phyloP scores from a whole-genome alignment of 2,888 invertebrate genomes.

The Drosophila dives region DNA sequence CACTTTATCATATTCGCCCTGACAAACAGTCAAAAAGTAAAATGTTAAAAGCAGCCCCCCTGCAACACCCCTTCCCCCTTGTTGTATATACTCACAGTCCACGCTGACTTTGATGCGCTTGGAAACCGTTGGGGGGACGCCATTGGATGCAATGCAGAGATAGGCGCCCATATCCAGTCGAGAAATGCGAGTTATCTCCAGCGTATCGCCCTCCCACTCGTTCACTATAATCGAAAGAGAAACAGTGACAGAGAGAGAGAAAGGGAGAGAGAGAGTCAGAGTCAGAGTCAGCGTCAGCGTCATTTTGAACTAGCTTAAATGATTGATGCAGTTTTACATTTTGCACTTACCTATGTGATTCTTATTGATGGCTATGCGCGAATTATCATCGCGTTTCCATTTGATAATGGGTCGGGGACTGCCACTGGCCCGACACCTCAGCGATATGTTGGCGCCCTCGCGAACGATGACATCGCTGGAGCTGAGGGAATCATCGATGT shows the following conservation, averaged over 20 bases:
- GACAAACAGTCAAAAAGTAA: slow-evolving; percentile 33
- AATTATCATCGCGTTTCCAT: slow-evolving; percentile 96
- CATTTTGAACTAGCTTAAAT: slow-evolving; percentile 57
- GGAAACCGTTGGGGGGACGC: slow-evolving; percentile 96
- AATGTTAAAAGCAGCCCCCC: slow-evolving; percentile 14
- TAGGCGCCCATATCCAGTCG: slow-evolving; percentile 96
- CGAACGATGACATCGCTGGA: slow-evolving; percentile 95
- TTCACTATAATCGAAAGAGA: slow-evolving; percentile 86
- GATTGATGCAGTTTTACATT: slow-evolving; percentile 62
- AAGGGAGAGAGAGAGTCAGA: background rate
- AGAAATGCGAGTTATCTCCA: slow-evolving; percentile 94
- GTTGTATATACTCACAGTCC: slow-evolving; percentile 92
- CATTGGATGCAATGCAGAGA: slow-evolving; percentile 94
- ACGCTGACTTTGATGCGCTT: slow-evolving; percentile 97
- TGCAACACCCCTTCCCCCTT: background rate
- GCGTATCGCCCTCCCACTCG: slow-evolving; percentile 94
- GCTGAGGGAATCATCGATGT: slow-evolving; percentile 95
- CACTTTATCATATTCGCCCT: slow-evolving; percentile 54
- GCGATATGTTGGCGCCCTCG: slow-evolving; percentile 94
- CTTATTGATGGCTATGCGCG: slow-evolving; percentile 94
- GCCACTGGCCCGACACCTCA: slow-evolving; percentile 94
- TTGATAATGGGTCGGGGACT: slow-evolving; percentile 94
- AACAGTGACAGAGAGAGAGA: background rate
- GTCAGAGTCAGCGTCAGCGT: too few relatives aligned
- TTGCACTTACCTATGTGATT: slow-evolving; percentile 89